Base-by-base conservation (phyloP, 2,888 invertebrate species). In the Timema podura region DNA sequence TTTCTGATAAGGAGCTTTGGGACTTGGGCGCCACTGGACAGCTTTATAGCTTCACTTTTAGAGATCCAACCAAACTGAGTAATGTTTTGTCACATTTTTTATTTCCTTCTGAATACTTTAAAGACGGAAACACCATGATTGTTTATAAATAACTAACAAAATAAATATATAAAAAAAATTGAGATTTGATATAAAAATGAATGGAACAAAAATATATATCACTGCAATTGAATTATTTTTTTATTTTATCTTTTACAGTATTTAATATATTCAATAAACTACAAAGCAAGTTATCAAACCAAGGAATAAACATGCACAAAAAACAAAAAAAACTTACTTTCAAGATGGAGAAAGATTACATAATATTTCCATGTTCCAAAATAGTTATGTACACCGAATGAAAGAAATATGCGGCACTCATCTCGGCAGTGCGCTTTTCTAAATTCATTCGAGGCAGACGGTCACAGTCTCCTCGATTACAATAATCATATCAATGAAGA, bases 211-310 rank as follows among this genome's bases (percentile, higher is more conserved):
- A 30, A 30, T 30, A 30, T 30, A 30, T 30, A 30, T 30, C 68
- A 70, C 65, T 72, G 72, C 68, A 70, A 67, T 61, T 68, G 64
- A 71, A 71, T 71, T 71, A 69, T 57, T 73, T 67, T 66, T 68
- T 66, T 66, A 65, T 69, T 71, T 72, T 67, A 69, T 72, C 69
- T 73, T 66, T 30, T 30, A 30, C 30, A 30, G 30, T 30, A 30
- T 30, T 30, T 30, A 30, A 30, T 30, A 30, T 30, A 30, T 30
- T 30, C 30, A 30, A 61, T 71, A 67, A 73, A 73, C 73, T 73
- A 73, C 73, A 70, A 71, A 74, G 74, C 71, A 73, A 70, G 70
- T 30, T 71, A 72, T 72, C 74, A 74, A 74, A 73, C 73, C 71
- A 72, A 73, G 70, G 70, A 71, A 69, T 71, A 73, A 71, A 71